phyloP scores from a whole-genome alignment of 2,797 vertebrate genomes.

The Aythya fuligula region DNA sequence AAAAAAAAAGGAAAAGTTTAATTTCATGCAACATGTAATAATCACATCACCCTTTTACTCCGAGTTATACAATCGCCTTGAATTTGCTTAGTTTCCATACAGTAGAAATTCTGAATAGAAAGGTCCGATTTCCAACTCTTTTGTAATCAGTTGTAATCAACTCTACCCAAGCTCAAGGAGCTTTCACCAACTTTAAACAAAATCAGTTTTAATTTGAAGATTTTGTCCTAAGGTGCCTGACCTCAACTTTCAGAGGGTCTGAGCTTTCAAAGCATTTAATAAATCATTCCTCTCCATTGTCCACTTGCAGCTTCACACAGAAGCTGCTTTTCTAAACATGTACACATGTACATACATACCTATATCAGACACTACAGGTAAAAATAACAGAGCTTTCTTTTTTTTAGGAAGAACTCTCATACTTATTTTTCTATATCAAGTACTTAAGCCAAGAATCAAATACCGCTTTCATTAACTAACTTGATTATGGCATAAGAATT shows the following conservation, averaged over 20 bases:
- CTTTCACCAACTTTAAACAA: background rate
- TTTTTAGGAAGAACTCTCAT: background rate
- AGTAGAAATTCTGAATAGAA: background rate
- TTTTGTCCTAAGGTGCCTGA: background rate
- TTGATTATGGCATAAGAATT: background rate
- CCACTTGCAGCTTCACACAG: background rate
- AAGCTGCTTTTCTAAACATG: background rate
- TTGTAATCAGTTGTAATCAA: background rate
- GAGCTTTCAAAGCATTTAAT: background rate
- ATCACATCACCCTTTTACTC: fast-evolving
- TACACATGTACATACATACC: background rate
- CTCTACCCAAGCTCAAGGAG: background rate
- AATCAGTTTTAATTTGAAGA: background rate
- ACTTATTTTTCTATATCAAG: background rate
- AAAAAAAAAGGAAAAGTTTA: background rate
- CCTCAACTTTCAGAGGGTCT: background rate
- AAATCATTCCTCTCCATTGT: background rate
- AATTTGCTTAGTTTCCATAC: background rate
- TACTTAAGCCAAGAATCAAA: background rate
- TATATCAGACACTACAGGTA: background rate
- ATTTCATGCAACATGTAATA: background rate
- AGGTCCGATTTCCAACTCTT: background rate
- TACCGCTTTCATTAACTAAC: background rate
- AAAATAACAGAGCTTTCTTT: background rate
- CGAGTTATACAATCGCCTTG: background rate